A percentile compares a stretch with the other conserved stretches of the same genome.
Evolutionary conservation across 2,797 vertebrate species (phyloP).

Genomic region (Danio aesculapii): DNA sequence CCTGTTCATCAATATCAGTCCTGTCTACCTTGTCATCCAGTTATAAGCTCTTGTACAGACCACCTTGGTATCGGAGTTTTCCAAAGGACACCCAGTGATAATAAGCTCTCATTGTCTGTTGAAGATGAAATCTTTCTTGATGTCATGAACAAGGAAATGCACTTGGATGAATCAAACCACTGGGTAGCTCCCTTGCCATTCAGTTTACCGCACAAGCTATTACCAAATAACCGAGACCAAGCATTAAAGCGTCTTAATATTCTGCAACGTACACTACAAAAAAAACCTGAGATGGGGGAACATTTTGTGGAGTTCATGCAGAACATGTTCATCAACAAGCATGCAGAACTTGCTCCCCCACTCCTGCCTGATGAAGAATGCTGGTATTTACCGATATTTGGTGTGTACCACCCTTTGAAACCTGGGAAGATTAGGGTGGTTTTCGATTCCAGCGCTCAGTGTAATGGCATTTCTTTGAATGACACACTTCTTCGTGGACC

Average conservation of each 20-base stretch:
- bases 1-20: not conserved
- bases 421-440: not conserved
- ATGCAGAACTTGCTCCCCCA: not conserved
- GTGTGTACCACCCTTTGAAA: not conserved
- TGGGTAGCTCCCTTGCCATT: not conserved
- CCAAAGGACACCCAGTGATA: not conserved
- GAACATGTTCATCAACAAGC: not conserved
- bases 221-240: no score
- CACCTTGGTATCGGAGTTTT: not conserved
- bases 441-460: not conserved
- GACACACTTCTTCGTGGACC: not conserved
- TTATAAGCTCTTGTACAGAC: not conserved
- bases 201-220: not conserved
- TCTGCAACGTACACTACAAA: not conserved
- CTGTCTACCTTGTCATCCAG: not conserved
- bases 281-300: not conserved
- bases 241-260: no score
- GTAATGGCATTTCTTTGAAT: not conserved
- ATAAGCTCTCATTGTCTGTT: no score
- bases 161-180: not conserved
- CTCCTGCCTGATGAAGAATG: not conserved
- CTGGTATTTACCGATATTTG: not conserved
- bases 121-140: no score
- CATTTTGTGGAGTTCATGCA: not conserved
- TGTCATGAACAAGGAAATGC: not conserved